Base-by-base conservation (phyloP, 2,113 vertebrate species). In the Haemorhous mexicanus region DNA sequence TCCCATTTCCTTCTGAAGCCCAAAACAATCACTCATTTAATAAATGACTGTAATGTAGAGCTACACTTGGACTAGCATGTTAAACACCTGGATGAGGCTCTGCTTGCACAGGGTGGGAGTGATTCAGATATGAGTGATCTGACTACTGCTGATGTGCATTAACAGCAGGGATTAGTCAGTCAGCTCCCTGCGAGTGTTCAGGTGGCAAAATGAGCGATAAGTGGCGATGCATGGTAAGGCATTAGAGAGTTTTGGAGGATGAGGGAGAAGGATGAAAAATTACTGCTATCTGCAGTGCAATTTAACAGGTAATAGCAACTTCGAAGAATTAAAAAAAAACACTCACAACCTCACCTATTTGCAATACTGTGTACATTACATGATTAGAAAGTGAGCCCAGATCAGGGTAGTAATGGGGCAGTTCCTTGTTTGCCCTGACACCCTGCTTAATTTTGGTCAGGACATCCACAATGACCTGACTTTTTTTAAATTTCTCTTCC, bases 121-220 rank as follows among this genome's bases (percentile, higher is more conserved):
- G 90, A 96, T 92, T 95, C 93, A 92, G 82, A 24, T 50, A 3
- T 6, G 56, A 92, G 90, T 37, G 84, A 69, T 89, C 82, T 74
- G 67, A 58, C 52, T 91, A 1, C 58, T 3, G 3, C 44, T 28
- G 67, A 27, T 86, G 92, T 70, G 75, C 79, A 95, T 96, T 84
- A 96, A 20, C 87, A 95, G 79, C 85, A 67, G 46, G 84, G 90
- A 95, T 96, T 94, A 93, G 87, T 95, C 93, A 95, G 87, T 64
- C 87, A 85, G 75, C 61, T 50, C 63, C 28, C 3, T 28, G 24
- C 0, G 2, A 91, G 84, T 10, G 33, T 39, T 91, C 20, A 6
- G 53, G 82, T 43, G 75, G 90, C 83, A 93, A 79, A 91, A 85
- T 59, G 79, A 93, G 92, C 35, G 32, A 10, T 90, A 95, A 86